phyloP scores from a whole-genome alignment of 1,140 invertebrate genomes.

The Zaprionus capensis region DNA sequence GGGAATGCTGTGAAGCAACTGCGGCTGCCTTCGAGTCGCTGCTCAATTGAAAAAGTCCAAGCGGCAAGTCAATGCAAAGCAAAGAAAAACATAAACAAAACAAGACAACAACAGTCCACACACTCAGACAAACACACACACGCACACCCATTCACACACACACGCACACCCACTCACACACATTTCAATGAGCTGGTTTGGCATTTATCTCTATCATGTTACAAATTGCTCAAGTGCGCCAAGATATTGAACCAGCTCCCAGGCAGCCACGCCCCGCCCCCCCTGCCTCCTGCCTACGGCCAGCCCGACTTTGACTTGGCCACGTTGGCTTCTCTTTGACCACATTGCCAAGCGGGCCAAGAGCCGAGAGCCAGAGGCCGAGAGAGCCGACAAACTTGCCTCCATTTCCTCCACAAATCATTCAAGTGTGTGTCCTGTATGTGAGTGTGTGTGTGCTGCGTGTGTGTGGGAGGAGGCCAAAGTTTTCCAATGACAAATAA shows the following conservation, averaged over 20 bases:
- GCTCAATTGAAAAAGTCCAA: constrained; percentile 36
- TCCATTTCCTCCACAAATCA: constrained; percentile 43
- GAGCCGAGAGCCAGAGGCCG: not conserved
- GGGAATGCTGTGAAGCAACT: constrained; percentile 24
- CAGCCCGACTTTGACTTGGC: constrained; percentile 58
- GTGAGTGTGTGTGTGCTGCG: constrained; percentile 16
- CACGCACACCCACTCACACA: constrained; percentile 23
- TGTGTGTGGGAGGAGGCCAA: constrained; percentile 46
- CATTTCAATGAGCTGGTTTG: constrained; percentile 59
- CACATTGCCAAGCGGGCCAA: constrained; percentile 49
- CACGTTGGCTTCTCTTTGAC: constrained; percentile 69
- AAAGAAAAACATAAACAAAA: constrained; percentile 80
- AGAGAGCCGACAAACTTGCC: constrained; percentile 24
- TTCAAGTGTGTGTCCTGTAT: constrained; percentile 50
- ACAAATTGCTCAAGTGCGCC: constrained; percentile 78
- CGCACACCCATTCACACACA: not conserved
- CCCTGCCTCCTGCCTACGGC: not conserved
- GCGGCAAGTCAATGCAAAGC: constrained; percentile 74
- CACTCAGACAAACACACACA: not conserved
- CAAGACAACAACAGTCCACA: constrained; percentile 33
- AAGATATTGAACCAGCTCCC: constrained; percentile 62
- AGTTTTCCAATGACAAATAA: constrained; percentile 80
- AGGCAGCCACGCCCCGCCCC: not conserved
- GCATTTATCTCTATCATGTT: constrained; percentile 75
- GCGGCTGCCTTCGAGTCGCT: constrained; percentile 19